Base-by-base conservation (phyloP, 1,140 invertebrate species). In the Papilio glaucus region DNA sequence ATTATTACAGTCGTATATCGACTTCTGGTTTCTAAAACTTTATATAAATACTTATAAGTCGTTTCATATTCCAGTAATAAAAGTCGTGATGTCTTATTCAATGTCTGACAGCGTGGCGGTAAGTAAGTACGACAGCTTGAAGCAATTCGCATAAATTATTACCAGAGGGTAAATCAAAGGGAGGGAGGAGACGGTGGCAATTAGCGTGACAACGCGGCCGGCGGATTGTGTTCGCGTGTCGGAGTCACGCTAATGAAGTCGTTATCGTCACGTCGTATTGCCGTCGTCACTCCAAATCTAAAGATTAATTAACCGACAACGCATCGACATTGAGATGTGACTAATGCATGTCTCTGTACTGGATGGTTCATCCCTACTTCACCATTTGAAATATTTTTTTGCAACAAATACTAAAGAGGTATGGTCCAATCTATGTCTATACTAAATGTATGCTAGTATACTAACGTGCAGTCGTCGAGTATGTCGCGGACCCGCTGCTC, bases 401-500 rank as follows among this genome's bases (percentile, higher is more conserved):
- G n/a, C n/a, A n/a, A n/a, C n/a, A n/a, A n/a, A n/a, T n/a, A n/a
- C n/a, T n/a, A n/a, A n/a, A n/a, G n/a, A n/a, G n/a, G n/a, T n/a
- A n/a, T n/a, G n/a, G n/a, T n/a, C n/a, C n/a, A n/a, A n/a, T n/a
- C n/a, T n/a, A n/a, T n/a, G n/a, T n/a, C n/a, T n/a, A n/a, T n/a
- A n/a, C n/a, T n/a, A n/a, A n/a, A n/a, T 3, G 29, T 33, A 6
- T 2, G 39, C 13, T 3, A 42, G 15, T 41, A 3, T 38, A 79
- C 83, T 81, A 61, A 88, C 87, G 95, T 95, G 91, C 98, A 99
- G 3, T 95, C 96, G 0, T 89, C 91, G 0, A 99, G 93, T 45
- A 99, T 95, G 9, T 89, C 90, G 42, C 90, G 86, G 0, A 97
- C 98, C 45, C 96, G 94, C 60, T 94, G 83, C 88, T 98, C 98